A percentile compares a stretch with the other conserved stretches of the same genome.
Conservation (phyloP, 2,888 invertebrate species). For the Ernsta delagoae region DNA sequence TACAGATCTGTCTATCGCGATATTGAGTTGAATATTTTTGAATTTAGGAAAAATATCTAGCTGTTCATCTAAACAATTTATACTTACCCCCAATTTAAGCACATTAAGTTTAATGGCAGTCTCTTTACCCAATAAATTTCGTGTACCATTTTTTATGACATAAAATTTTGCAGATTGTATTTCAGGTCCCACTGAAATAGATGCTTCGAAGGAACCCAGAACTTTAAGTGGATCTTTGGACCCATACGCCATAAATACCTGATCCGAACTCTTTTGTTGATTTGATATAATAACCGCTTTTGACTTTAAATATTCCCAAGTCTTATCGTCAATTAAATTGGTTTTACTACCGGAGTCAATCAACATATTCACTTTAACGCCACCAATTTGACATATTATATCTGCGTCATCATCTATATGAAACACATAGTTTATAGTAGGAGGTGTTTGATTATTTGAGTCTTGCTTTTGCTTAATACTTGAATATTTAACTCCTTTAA, state of each 20-base stretch:
- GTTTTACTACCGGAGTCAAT: constrained; percentile 44
- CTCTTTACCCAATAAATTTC: neutral
- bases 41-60: constrained; percentile 39
- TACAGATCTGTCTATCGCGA: constrained; percentile 31
- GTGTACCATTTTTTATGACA: neutral
- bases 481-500: neutral
- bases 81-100: constrained; percentile 39
- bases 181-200: neutral
- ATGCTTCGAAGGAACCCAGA: neutral
- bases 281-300: neutral
- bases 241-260: constrained; percentile 25
- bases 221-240: neutral
- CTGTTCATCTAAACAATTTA: constrained; percentile 9
- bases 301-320: constrained; percentile 33
- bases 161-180: neutral
- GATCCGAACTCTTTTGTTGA: neutral
- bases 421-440: neutral
- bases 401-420: neutral
- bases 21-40: constrained; percentile 36
- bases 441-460: neutral
- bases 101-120: constrained; percentile 2
- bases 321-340: constrained; percentile 41
- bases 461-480: neutral
- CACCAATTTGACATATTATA: neutral
- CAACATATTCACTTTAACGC: constrained; percentile 34